These are phyloP conservation scores for Cryptotis parvus DNA, from an alignment of 2,113 vertebrate genomes.

Conservation along the genomic window DNA sequence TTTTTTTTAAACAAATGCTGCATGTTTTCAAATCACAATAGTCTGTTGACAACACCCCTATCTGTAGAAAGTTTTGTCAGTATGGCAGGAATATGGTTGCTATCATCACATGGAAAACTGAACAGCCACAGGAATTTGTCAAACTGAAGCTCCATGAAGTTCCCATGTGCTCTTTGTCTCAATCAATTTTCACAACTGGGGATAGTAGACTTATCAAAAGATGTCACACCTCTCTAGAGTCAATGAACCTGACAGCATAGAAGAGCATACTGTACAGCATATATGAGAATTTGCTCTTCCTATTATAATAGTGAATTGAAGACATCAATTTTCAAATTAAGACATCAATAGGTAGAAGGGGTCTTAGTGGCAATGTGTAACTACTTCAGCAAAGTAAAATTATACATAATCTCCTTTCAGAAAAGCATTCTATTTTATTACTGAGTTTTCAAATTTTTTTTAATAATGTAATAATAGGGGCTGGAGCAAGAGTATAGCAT, in stretches of 20 bases:
- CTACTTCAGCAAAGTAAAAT: neutral
- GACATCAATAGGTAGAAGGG: neutral
- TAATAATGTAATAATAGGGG: neutral
- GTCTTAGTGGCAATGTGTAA: neutral
- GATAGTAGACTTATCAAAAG: neutral
- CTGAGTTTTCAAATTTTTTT: neutral
- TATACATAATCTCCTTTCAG: neutral
- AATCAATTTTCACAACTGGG: neutral
- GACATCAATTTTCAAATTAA: constrained; percentile 19
- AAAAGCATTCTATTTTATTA: neutral
- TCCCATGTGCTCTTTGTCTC: neutral
- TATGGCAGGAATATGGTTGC: neutral
- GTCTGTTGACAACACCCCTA: constrained; percentile 11
- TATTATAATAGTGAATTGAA: neutral
- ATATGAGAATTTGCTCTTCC: neutral
- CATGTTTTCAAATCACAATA: constrained; percentile 50
- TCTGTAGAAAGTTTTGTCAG: constrained; percentile 43
- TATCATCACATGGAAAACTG: neutral
- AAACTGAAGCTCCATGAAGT: neutral
- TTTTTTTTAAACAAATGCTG: constrained; percentile 7
- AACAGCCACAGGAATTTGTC: constrained; percentile 17
- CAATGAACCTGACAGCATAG: neutral
- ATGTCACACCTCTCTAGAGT: neutral
- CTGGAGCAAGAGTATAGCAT: too few relatives aligned
- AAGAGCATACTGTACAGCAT: too few relatives aligned